Evolutionary conservation across 2,888 invertebrate genomes (phyloP).

Genomic region (Hypomecis punctinalis): DNA sequence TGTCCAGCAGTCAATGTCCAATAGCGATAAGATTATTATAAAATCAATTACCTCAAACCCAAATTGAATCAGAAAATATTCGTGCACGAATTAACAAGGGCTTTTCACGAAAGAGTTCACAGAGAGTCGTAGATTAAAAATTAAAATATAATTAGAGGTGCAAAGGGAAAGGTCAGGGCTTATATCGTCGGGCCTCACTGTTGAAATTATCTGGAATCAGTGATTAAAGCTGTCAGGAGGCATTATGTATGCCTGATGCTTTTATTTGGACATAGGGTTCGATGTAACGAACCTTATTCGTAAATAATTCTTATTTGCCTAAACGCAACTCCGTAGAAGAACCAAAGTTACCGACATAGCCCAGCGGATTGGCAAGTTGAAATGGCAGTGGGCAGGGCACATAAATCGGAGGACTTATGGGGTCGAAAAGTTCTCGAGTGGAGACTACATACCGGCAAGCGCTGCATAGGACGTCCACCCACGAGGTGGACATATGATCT

Average conservation of each 20-base stretch:
- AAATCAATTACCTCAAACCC: neutral
- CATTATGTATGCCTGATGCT: conserved; percentile 9
- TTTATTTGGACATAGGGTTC: neutral
- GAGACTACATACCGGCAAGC: too few species aligned
- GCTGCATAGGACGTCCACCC: too few species aligned
- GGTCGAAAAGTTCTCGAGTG: too few species aligned
- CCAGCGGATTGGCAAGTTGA: too few species aligned
- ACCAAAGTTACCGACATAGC: too few species aligned
- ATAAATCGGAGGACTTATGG: too few species aligned
- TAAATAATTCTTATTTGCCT: neutral
- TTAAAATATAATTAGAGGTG: conserved; percentile 45
- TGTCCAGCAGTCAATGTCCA: too few species aligned
- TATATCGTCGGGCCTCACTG: conserved; percentile 28
- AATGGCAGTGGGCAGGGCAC: too few species aligned
- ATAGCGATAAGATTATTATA: too few species aligned
- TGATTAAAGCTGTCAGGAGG: conserved; percentile 33
- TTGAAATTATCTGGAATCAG: conserved; percentile 37
- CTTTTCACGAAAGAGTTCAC: conserved; percentile 33
- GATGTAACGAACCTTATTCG: neutral
- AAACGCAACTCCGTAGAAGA: too few species aligned
- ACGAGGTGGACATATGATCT: too few species aligned
- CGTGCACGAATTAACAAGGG: conserved; percentile 6
- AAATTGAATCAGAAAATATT: too few species aligned
- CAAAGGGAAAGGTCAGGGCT: conserved; percentile 32
- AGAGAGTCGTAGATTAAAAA: conserved; percentile 47